Conservation (phyloP, 2,888 invertebrate genomes). For the Frankliniella intonsa region DNA sequence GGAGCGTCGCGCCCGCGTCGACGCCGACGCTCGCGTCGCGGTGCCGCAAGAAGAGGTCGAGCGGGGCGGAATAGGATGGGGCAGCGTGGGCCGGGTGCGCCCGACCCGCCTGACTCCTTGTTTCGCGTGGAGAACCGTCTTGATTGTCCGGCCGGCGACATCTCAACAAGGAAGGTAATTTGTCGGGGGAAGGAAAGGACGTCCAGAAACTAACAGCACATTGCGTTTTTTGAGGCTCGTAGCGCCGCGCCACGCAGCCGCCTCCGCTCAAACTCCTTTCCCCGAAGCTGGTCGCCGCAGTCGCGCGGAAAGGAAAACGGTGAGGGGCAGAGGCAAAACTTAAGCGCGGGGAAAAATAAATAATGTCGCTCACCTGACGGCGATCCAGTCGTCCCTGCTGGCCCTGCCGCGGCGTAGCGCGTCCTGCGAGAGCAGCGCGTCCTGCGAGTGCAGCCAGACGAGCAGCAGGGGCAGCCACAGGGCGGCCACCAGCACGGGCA, state of each 20-base stretch:
- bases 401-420: neutral
- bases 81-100: too few species aligned
- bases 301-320: too few species aligned
- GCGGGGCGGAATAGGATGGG: too few species aligned
- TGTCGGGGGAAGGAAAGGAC: too few species aligned
- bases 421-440: conserved; percentile 13
- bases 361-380: neutral
- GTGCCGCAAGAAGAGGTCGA: too few species aligned
- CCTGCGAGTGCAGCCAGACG: conserved; percentile 1
- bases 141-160: neutral
- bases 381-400: conserved; percentile 18
- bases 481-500: conserved; percentile 7
- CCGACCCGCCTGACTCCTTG: neutral
- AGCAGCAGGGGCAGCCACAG: conserved; percentile 21
- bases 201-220: neutral
- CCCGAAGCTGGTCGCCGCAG: too few species aligned
- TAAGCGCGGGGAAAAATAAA: too few species aligned
- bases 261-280: too few species aligned
- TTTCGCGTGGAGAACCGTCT: neutral
- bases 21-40: too few species aligned
- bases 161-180: neutral
- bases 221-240: neutral
- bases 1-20: too few species aligned
- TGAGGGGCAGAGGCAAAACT: too few species aligned
- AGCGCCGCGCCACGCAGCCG: too few species aligned